Base-by-base conservation (phyloP, 2,113 vertebrate species). In the Poicephalus meyeri region DNA sequence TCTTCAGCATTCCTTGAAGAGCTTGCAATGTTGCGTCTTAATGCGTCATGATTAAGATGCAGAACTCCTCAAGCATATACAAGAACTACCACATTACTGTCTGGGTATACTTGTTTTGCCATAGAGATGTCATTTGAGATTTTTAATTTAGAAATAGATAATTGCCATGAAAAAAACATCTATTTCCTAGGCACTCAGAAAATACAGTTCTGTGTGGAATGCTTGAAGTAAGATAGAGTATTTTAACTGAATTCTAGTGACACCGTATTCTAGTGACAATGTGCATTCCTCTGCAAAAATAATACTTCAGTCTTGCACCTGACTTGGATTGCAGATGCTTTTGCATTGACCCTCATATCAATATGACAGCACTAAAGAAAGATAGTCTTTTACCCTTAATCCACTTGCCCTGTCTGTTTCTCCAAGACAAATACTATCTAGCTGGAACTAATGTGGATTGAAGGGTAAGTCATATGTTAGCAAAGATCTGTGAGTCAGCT, bases 371-470 rank as follows among this genome's bases (percentile, higher is more conserved):
- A 77, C 33, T 80, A 52, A 91, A 80, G 46, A 72, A 88, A 89
- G 3, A 18, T 55, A n/a, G n/a, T 82, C 37, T 71, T 90, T 71
- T 77, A 13, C 60, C 9, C 9, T 74, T 35, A 17, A 41, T 66
- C 35, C 10, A 1, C 33, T 90, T 52, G 41, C 41, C 44, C 55
- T 89, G 56, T 52, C 60, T 21, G 4, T 77, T 83, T 91, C 74
- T 96, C 76, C 61, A 15, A 6, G 52, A 82, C 39, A 73, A 61
- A 72, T 11, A 28, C 44, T 81, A 26, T 80, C 31, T 94, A 23
- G 33, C 89, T 97, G 95, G 69, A 97, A 88, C 83, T 96, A 93
- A 96, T 66, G 68, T 92, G 93, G 56, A 47, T 89, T 95, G 97
- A 97, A 96, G 89, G 60, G 81, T 88, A 96, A 95, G 80, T 90